Percentiles rank a stretch among this genome's conserved stretches.
Evolutionary conservation across 2,113 vertebrate species (phyloP).

Genomic region (Semnornis frantzii): DNA sequence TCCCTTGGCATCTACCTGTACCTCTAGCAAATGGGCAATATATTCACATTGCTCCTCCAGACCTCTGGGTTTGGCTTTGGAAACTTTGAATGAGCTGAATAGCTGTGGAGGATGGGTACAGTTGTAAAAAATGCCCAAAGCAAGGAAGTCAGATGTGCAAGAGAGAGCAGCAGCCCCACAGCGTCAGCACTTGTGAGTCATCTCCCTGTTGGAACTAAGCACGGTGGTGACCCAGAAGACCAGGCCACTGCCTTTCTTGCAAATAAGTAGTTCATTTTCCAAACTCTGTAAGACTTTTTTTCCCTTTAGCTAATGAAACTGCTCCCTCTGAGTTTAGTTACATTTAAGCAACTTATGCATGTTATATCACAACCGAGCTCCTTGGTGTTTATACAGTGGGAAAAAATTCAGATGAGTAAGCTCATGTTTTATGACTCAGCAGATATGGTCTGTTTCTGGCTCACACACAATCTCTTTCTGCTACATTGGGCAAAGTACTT

Average conservation of each 20-base stretch:
- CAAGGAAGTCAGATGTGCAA: background rate
- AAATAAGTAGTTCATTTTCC: background rate
- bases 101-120: background rate
- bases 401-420: constrained; percentile 14
- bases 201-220: background rate
- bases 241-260: background rate
- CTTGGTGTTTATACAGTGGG: background rate
- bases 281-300: background rate
- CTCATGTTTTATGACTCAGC: constrained; percentile 35
- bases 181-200: background rate
- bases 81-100: background rate
- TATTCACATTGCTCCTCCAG: background rate
- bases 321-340: background rate
- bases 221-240: background rate
- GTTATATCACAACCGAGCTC: background rate
- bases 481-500: background rate
- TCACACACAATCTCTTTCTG: background rate
- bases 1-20: background rate
- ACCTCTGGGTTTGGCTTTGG: background rate
- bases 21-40: background rate
- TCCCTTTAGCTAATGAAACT: background rate
- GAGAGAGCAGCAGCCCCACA: background rate
- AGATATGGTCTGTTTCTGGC: constrained; percentile 4
- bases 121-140: background rate
- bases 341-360: background rate